Evolutionary conservation across 2,797 vertebrate genomes (phyloP), one percentile per base, ranked within the genome.

Genomic region (Smutsia gigantea): DNA sequence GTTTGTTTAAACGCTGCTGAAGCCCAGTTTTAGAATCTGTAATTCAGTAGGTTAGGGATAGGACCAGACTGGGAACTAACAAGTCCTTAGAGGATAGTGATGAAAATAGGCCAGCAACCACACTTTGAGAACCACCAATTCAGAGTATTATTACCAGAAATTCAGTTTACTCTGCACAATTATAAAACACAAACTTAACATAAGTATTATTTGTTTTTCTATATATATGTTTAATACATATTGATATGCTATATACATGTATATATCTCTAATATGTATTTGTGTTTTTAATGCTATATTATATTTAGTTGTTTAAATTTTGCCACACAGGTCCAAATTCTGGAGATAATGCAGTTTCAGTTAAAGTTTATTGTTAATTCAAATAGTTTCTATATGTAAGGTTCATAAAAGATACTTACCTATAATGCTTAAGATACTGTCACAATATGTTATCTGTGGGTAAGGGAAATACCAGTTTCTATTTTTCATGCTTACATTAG

Each of bases 321-420:
- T 57, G 79, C 27, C 11, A 25, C 8, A 75, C 2, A 49, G 2
- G 8, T 8, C 31, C 12, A 25, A 79, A 42, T 75, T 91, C 29
- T 87, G 7, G 77, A 96, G 68, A 85, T 83, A 69, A 46, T 42
- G 46, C 53, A 69, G 0, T 0, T 19, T 90, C 14, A 66, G 3
- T 87, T 94, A 59, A 46, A 66, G 1, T 79, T 51, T 78, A 5
- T 4, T 46, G 19, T 94, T 86, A 75, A 86, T 72, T 59, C 42
- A 93, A 89, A 87, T 69, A 79, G 21, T 68, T 93, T 71, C 34
- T 92, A 39, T 90, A 86, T 18, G 21, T 85, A 77, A 90, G 31
- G 2, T 39, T 81, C 23, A 8, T 53, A 64, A 74, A 0, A 7
- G 8, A 74, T n/a, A 39, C 3, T 59, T 79, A 1, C 17, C 18